phyloP scores from a whole-genome alignment of 2,797 vertebrate species.

The Neosilurus hyrtlii region DNA sequence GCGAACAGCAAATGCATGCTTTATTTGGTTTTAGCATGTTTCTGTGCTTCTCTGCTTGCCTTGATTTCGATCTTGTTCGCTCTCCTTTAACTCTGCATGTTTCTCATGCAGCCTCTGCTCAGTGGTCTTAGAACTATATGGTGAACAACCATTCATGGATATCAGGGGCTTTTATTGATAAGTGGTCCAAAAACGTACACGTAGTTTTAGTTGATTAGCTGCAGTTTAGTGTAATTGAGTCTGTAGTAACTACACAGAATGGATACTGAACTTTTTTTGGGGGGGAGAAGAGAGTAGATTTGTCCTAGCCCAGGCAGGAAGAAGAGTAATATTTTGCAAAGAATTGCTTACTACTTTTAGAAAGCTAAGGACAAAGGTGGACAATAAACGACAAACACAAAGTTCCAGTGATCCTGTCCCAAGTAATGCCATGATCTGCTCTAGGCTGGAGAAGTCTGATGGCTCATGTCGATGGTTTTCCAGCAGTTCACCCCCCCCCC shows the following conservation, averaged over 20 bases:
- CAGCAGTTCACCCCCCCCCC: no score
- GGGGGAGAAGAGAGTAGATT: neutral
- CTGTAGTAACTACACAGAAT: constrained; percentile 27
- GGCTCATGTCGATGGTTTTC: constrained; percentile 24
- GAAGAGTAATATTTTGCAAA: constrained; percentile 43
- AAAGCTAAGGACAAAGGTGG: neutral
- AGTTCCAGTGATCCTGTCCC: constrained; percentile 11
- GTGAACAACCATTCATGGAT: constrained; percentile 54
- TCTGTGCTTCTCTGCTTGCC: constrained; percentile 56
- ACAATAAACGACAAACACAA: constrained; percentile 1
- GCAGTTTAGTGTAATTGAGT: constrained; percentile 37
- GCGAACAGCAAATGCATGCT: constrained; percentile 61
- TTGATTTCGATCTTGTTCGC: constrained; percentile 54
- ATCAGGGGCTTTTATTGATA: constrained; percentile 55
- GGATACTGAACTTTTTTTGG: neutral
- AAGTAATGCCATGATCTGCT: constrained; percentile 40
- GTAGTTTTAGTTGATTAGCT: constrained; percentile 37
- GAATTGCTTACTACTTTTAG: constrained; percentile 16
- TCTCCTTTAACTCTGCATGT: constrained; percentile 57
- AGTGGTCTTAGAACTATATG: constrained; percentile 56
- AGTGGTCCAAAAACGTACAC: constrained; percentile 46
- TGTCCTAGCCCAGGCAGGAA: neutral
- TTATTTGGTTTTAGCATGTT: constrained; percentile 58
- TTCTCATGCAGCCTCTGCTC: constrained; percentile 57
- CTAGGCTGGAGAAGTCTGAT: constrained; percentile 38